Evolutionary conservation across 2,888 invertebrate species (phyloP), one percentile per base, ranked within the genome.

Genomic region (Parnassius apollo): DNA sequence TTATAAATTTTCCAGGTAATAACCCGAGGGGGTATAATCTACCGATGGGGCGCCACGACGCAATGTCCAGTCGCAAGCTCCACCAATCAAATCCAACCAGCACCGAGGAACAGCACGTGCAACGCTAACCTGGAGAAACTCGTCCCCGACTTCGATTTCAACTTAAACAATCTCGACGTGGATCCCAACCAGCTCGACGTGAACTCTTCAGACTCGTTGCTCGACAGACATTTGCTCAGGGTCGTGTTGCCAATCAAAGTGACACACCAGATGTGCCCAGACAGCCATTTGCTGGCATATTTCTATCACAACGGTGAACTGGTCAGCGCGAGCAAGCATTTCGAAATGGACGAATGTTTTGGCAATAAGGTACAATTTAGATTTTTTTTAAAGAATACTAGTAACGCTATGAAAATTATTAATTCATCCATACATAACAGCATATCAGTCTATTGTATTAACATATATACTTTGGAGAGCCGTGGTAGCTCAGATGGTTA

Each of bases 331-430:
- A 91, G 86, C 68, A 88, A 92, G 65, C 85, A 88, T 71, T 88
- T 94, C 62, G 85, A 89, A 18, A 88, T 94, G 71, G 87, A 92
- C 7, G 91, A 92, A 45, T 94, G 94, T 74, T 93, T 94, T 71
- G 85, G 80, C 11, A 93, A 94, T 75, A 91, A 93, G 88, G 94
- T 94, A n/a, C 2, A 13, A 18, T n/a, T 9, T 44, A 35, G 7
- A 25, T 25, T 2, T 35, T 25, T 35, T 35, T 35, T 3, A 35
- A 35, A 35, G 7, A 35, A 25, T 22, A 22, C 25, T 25, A 25
- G 25, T 25, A 25, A 25, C 18, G 18, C 18, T 18, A 18, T 18
- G 18, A 18, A 18, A 18, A 18, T 18, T 18, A 18, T 18, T 18
- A 18, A 18, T 18, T 18, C 18, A 18, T 18, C 18, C 18, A 18